Percentiles rank a stretch among this genome's conserved stretches.
Conservation (phyloP, 2,113 vertebrate genomes). For the Rhea pennata region DNA sequence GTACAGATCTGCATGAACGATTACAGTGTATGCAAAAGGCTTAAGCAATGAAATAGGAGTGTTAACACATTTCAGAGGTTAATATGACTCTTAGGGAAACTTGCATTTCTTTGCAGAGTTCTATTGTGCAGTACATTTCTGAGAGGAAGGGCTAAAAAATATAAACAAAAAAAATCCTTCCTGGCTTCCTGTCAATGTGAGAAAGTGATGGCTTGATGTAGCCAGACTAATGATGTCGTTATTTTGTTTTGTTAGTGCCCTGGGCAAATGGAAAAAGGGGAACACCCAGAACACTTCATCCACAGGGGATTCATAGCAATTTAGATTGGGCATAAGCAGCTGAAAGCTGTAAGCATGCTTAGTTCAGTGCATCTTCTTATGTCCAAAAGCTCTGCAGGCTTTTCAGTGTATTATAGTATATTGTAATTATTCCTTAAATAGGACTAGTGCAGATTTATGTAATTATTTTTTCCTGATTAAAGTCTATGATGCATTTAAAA, state of each 20-base stretch:
- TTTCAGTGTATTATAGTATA: accelerated
- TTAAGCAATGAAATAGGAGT: neutral
- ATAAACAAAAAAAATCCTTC: neutral
- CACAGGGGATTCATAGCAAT: neutral
- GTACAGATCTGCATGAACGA: neutral
- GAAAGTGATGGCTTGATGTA: neutral
- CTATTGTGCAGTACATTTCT: neutral
- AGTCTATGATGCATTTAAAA: accelerated
- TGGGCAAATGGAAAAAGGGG: neutral
- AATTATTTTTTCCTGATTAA: accelerated
- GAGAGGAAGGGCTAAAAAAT: neutral
- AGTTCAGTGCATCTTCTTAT: neutral
- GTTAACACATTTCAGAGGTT: neutral
- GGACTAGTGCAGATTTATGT: accelerated
- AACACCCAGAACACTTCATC: too few relatives aligned
- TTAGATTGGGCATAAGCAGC: too few relatives aligned
- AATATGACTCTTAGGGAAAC: neutral
- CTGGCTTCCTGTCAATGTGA: neutral
- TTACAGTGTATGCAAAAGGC: neutral
- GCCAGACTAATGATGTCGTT: neutral
- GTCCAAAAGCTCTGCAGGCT: neutral
- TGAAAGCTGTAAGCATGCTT: too few relatives aligned
- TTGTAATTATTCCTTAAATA: neutral
- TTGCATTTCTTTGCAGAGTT: too few relatives aligned
- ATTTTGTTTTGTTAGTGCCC: neutral